These are phyloP conservation scores for Thripadectes ignobilis DNA, from an alignment of 2,797 vertebrate genomes.

Conservation along the genomic window DNA sequence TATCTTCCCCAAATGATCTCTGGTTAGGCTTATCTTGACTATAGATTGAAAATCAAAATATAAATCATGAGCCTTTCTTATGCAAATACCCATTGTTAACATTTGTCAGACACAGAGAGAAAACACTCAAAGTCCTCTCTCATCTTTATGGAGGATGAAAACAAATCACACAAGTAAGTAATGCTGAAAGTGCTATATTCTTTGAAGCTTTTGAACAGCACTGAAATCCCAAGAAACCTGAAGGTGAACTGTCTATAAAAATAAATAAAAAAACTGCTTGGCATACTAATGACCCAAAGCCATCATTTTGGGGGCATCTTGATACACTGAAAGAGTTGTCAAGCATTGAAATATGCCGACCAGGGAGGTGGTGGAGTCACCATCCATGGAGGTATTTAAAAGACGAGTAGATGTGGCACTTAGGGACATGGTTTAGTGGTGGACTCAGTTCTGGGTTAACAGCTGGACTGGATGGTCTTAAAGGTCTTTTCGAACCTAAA, in stretches of 20 bases:
- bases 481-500: not conserved
- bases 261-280: not conserved
- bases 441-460: not conserved
- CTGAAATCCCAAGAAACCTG: not conserved
- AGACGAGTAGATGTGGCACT: fast-evolving
- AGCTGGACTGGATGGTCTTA: not conserved
- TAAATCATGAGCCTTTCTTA: constrained; percentile 61
- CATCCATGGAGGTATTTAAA: not conserved
- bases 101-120: constrained; percentile 55
- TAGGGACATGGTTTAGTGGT: not conserved
- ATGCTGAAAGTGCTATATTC: constrained; percentile 5
- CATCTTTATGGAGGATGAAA: constrained; percentile 39
- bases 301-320: not conserved
- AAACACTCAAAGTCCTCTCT: constrained; percentile 49
- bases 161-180: constrained; percentile 11
- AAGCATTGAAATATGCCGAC: not conserved
- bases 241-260: constrained; percentile 34
- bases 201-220: constrained; percentile 7
- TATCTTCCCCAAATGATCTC: constrained; percentile 53
- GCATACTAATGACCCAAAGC: not conserved
- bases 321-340: not conserved
- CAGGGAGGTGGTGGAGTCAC: not conserved
- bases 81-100: constrained; percentile 51
- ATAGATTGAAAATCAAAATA: constrained; percentile 54
- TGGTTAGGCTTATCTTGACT: constrained; percentile 39